phyloP scores from a whole-genome alignment of 2,113 vertebrate genomes.

The Serilophus lunatus region DNA sequence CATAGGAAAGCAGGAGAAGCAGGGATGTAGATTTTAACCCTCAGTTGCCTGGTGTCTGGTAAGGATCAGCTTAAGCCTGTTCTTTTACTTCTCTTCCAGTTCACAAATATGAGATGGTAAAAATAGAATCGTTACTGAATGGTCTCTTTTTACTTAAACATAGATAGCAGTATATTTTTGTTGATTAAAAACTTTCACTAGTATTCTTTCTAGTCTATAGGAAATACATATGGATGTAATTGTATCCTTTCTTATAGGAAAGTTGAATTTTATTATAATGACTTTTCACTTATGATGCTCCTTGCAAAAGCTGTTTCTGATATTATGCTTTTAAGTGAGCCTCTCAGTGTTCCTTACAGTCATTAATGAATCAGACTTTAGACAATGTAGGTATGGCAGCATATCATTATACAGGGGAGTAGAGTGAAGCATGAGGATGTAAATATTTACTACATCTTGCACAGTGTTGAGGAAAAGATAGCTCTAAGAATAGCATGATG shows the following conservation, averaged over 20 bases:
- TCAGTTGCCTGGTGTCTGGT: not conserved
- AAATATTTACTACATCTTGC: constrained; percentile 48
- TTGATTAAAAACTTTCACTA: not conserved
- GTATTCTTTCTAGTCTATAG: not conserved
- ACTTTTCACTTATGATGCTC: constrained; percentile 7
- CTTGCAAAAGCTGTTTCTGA: constrained; percentile 34
- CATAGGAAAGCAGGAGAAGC: not conserved
- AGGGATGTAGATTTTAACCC: constrained; percentile 18
- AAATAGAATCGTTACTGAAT: not conserved
- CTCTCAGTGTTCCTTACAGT: constrained; percentile 17
- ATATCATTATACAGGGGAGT: constrained; percentile 41
- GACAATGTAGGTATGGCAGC: constrained; percentile 49
- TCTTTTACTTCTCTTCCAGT: not conserved
- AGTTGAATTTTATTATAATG: not conserved
- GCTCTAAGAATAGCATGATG: not conserved
- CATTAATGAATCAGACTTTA: constrained; percentile 50
- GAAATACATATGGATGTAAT: not conserved
- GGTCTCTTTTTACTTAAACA: not conserved
- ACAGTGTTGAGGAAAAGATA: not conserved
- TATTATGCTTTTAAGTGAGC: constrained; percentile 25
- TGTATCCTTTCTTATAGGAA: constrained; percentile 7
- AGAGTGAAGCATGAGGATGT: constrained; percentile 4
- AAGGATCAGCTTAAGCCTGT: not conserved
- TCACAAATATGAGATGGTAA: not conserved
- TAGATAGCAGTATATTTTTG: not conserved